These are phyloP conservation scores for Nothobranchius furzeri DNA, from an alignment of 2,113 vertebrate genomes.

Conservation along the genomic window DNA sequence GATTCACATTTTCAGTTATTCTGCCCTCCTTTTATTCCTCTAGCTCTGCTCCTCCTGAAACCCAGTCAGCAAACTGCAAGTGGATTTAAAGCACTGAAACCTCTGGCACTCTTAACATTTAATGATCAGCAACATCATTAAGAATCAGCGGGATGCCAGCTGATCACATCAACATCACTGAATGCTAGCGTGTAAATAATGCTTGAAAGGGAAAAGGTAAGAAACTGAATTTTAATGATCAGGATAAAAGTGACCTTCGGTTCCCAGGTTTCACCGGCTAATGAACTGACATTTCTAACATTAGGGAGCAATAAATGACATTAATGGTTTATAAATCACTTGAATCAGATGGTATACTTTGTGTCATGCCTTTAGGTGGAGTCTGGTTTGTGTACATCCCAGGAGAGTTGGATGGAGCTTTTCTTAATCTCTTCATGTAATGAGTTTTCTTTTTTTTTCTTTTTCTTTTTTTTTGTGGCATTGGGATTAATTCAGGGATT, in stretches of 20 bases:
- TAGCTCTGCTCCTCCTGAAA: too few species aligned
- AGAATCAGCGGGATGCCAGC: not conserved
- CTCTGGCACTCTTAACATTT: not conserved
- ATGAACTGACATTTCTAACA: slow-evolving; percentile 42
- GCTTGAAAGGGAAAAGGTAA: not conserved
- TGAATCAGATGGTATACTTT: slow-evolving; percentile 29
- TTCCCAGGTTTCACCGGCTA: not conserved
- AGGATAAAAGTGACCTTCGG: slow-evolving; percentile 13
- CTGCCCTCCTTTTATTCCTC: not conserved
- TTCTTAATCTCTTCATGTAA: slow-evolving; percentile 76
- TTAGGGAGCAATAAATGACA: slow-evolving; percentile 15
- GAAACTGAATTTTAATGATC: slow-evolving; percentile 9
- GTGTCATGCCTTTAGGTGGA: slow-evolving; percentile 29
- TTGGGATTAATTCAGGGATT: slow-evolving; percentile 81
- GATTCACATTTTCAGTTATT: not conserved
- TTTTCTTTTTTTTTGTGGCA: slow-evolving; percentile 60
- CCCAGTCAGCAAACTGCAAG: too few species aligned
- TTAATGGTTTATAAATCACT: slow-evolving; percentile 31
- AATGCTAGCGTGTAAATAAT: not conserved
- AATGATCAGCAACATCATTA: not conserved
- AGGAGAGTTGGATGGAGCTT: slow-evolving; percentile 50
- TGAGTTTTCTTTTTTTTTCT: slow-evolving; percentile 73
- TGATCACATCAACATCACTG: not conserved
- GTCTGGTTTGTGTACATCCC: slow-evolving; percentile 40
- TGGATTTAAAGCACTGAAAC: too few species aligned